Evolutionary conservation across 2,888 invertebrate species (phyloP).

Genomic region (Sminthurinus aureus): DNA sequence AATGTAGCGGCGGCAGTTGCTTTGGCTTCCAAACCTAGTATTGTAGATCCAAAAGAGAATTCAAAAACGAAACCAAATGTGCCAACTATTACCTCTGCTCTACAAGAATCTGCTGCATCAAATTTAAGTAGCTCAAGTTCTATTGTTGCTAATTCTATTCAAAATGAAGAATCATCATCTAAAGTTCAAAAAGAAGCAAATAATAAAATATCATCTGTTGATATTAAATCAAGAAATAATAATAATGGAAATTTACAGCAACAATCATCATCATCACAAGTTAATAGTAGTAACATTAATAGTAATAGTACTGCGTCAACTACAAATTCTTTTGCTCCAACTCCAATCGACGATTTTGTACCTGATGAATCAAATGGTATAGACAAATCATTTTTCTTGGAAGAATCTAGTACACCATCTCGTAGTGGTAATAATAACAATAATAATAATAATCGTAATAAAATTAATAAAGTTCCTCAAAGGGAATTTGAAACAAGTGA

Average conservation of each 20-base stretch:
- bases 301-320: background rate
- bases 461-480: slow-evolving; percentile 16
- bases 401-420: slow-evolving; percentile 41
- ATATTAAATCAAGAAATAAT: background rate
- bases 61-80: slow-evolving; percentile 28
- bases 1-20: slow-evolving; percentile 34
- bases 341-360: slow-evolving; percentile 76
- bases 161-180: background rate
- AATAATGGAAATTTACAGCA: too few species aligned
- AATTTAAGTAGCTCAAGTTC: slow-evolving; percentile 32
- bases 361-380: slow-evolving; percentile 65
- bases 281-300: background rate
- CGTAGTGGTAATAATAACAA: slow-evolving; percentile 60
- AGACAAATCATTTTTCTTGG: slow-evolving; percentile 51
- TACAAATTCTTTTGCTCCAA: slow-evolving; percentile 58
- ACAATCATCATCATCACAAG: too few species aligned
- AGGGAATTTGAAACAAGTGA: slow-evolving; percentile 50
- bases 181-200: background rate
- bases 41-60: background rate
- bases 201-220: background rate
- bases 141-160: background rate
- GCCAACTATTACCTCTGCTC: slow-evolving; percentile 22
- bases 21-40: slow-evolving; percentile 34
- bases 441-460: slow-evolving; percentile 19
- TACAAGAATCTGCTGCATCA: slow-evolving; percentile 45